A percentile compares a stretch with the other conserved stretches of the same genome.
Evolutionary conservation across 1,140 invertebrate species (phyloP).

Genomic region (Conus ventricosus): DNA sequence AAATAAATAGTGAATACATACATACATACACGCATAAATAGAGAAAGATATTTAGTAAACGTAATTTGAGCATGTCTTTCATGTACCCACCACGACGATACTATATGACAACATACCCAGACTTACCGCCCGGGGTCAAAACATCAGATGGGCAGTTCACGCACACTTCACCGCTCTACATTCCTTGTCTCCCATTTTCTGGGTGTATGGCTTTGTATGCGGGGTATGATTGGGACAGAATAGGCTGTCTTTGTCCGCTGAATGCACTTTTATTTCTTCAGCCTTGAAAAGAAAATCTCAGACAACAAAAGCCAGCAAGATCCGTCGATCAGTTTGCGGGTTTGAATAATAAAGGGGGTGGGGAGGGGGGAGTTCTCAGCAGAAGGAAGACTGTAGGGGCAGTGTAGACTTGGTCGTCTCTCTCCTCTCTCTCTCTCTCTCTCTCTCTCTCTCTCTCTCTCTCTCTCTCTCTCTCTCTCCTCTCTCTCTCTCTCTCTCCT

Average conservation of each 20-base stretch:
- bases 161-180: not conserved
- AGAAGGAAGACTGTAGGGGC: not conserved
- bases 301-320: not conserved
- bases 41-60: too few relatives aligned
- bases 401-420: not conserved
- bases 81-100: too few relatives aligned
- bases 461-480: not conserved
- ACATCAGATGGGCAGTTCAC: not conserved
- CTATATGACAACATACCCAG: too few relatives aligned
- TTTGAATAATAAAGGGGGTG: not conserved
- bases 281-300: not conserved
- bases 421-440: not conserved
- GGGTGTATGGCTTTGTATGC: not conserved
- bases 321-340: not conserved
- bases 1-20: too few relatives aligned
- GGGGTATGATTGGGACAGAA: not conserved
- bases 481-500: too few relatives aligned
- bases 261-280: not conserved
- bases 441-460: too few relatives aligned
- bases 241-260: not conserved
- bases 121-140: not conserved
- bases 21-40: too few relatives aligned
- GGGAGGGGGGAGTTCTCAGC: not conserved
- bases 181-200: not conserved
- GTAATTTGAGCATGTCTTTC: too few relatives aligned